These are phyloP conservation scores for Apamea anceps DNA, from an alignment of 2,888 invertebrate species.

Conservation along the genomic window DNA sequence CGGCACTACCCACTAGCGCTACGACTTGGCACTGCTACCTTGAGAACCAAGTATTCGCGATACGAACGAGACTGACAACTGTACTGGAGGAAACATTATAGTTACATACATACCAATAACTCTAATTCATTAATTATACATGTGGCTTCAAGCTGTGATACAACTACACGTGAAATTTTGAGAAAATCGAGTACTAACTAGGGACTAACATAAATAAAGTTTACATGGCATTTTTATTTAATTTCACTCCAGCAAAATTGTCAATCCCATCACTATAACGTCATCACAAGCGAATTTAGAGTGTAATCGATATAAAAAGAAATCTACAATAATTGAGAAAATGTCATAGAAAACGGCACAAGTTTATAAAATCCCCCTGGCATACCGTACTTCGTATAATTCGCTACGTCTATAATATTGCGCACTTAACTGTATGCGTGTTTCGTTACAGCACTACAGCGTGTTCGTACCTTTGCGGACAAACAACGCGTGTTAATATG, in stretches of 20 bases:
- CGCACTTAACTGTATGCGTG: constrained; percentile 39
- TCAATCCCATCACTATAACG: constrained; percentile 22
- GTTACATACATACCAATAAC: constrained; percentile 44
- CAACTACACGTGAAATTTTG: constrained; percentile 41
- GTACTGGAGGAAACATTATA: constrained; percentile 17
- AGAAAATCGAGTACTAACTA: constrained; percentile 19
- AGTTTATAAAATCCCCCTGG: constrained; percentile 54
- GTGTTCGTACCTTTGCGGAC: background rate
- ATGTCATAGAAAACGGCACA: constrained; percentile 44
- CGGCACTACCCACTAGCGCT: constrained; percentile 57
- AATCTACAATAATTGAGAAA: constrained; percentile 49
- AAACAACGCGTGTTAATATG: constrained; percentile 32
- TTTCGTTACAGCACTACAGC: constrained; percentile 34
- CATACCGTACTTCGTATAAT: constrained; percentile 48
- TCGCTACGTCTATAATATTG: constrained; percentile 46
- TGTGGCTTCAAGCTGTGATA: constrained; percentile 51
- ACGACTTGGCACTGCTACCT: constrained; percentile 78
- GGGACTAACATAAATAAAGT: constrained; percentile 23
- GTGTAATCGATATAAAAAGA: constrained; percentile 39
- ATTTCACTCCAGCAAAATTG: constrained; percentile 26
- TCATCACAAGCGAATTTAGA: constrained; percentile 47
- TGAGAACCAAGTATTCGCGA: constrained; percentile 66
- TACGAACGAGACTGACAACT: constrained; percentile 23
- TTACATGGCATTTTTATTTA: constrained; percentile 54
- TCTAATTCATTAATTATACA: constrained; percentile 42